Percentiles rank a stretch among this genome's conserved stretches.
phyloP scores from a whole-genome alignment of 2,888 invertebrate genomes.

The Scaptodrosophila latifasciaeformis region DNA sequence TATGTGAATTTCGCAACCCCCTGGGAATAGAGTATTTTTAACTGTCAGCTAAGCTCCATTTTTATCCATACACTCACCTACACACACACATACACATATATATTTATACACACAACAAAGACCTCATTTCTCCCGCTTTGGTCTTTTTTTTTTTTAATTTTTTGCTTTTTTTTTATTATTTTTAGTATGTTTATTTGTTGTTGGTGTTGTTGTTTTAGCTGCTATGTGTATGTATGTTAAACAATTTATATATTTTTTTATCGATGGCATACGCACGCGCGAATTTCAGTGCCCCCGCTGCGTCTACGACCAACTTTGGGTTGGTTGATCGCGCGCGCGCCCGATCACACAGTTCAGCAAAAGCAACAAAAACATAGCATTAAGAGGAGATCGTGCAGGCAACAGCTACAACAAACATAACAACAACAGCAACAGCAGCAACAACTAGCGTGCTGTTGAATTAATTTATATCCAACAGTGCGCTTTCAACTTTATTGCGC shows the following conservation, averaged over 20 bases:
- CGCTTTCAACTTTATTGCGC: constrained; percentile 70
- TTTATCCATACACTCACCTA: constrained; percentile 18
- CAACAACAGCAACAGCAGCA: constrained; percentile 33
- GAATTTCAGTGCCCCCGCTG: constrained; percentile 68
- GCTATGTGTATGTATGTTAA: too few species aligned
- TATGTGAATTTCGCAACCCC: constrained; percentile 13
- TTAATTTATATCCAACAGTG: constrained; percentile 73
- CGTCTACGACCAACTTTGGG: constrained; percentile 54
- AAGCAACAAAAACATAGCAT: constrained; percentile 28
- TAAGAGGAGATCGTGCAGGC: constrained; percentile 35
- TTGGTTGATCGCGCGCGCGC: not conserved
- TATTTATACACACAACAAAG: constrained; percentile 35
- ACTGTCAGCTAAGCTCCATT: constrained; percentile 38
- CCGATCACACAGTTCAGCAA: constrained; percentile 24
- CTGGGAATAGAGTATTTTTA: constrained; percentile 42
- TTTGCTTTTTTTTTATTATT: constrained; percentile 32
- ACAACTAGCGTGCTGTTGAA: constrained; percentile 73
- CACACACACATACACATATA: constrained; percentile 13
- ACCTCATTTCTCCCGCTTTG: constrained; percentile 61
- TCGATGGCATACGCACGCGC: constrained; percentile 68
- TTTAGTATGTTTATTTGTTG: constrained; percentile 23
- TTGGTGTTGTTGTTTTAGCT: too few species aligned
- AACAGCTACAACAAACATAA: constrained; percentile 28
- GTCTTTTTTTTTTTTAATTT: constrained; percentile 31
- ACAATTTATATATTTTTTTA: constrained; percentile 63